Conservation (phyloP, 2,888 invertebrate species). For the Drosophila monieri region DNA sequence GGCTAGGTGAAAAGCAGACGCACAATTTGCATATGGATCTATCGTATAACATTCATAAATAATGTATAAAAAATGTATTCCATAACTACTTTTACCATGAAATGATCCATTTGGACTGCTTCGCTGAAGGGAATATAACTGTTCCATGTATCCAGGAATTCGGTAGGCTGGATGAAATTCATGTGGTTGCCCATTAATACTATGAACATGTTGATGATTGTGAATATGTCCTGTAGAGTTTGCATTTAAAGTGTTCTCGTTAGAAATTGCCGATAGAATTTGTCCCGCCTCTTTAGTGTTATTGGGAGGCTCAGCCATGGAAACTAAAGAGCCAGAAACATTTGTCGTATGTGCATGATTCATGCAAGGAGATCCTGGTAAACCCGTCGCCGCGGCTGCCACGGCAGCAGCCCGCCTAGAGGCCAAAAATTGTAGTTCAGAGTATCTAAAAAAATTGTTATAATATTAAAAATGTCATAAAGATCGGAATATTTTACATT, state of each 20-base stretch:
- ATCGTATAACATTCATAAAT: not conserved
- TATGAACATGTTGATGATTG: slow-evolving; percentile 49
- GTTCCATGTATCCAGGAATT: slow-evolving; percentile 91
- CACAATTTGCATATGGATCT: slow-evolving; percentile 79
- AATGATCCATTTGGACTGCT: slow-evolving; percentile 88
- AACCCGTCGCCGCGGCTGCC: slow-evolving; percentile 83
- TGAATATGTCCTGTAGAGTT: slow-evolving; percentile 55
- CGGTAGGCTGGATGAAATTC: slow-evolving; percentile 88
- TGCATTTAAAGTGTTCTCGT: slow-evolving; percentile 28
- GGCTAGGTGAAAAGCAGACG: slow-evolving; percentile 82
- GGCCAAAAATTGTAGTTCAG: slow-evolving; percentile 84
- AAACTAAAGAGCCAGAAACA: slow-evolving; percentile 52
- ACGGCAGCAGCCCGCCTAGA: slow-evolving; percentile 84
- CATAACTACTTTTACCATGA: slow-evolving; percentile 85
- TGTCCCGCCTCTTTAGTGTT: slow-evolving; percentile 28
- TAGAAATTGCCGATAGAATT: slow-evolving; percentile 28
- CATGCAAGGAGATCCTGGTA: slow-evolving; percentile 70
- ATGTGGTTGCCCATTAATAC: slow-evolving; percentile 84
- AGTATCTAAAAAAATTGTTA: slow-evolving; percentile 76
- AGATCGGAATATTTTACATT: too few relatives aligned
- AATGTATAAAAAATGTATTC: not conserved
- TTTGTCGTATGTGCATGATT: slow-evolving; percentile 56
- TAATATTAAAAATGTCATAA: too few relatives aligned
- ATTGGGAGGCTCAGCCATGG: slow-evolving; percentile 39
- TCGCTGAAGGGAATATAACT: slow-evolving; percentile 90